Conservation (phyloP, 2,888 invertebrate species). For the Vanessa cardui region DNA sequence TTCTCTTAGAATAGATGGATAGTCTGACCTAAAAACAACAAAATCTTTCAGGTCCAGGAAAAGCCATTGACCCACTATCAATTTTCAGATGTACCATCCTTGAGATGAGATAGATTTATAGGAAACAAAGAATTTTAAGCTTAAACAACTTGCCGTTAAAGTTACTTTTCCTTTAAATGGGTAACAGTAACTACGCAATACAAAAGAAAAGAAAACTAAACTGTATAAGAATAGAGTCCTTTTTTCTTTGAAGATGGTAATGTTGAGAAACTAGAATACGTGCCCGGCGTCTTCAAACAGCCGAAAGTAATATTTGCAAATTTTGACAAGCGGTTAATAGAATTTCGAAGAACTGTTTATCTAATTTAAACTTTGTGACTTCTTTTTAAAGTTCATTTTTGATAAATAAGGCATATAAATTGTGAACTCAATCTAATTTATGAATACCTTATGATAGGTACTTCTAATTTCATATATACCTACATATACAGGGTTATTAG, state of each 20-base stretch:
- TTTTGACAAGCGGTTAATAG: slow-evolving; percentile 9
- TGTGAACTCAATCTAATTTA: background rate
- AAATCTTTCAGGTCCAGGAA: slow-evolving; percentile 7
- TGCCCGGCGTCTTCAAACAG: slow-evolving; percentile 20
- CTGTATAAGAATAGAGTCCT: slow-evolving; percentile 24
- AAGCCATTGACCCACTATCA: slow-evolving; percentile 12
- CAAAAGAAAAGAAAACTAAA: slow-evolving; percentile 26
- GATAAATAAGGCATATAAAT: background rate
- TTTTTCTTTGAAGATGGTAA: slow-evolving; percentile 29
- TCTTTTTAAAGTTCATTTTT: slow-evolving; percentile 5
- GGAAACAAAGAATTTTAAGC: background rate
- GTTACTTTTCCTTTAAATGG: background rate
- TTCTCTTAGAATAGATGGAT: background rate
- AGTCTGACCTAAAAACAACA: slow-evolving; percentile 10
- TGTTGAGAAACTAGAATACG: slow-evolving; percentile 10
- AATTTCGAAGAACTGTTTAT: slow-evolving; percentile 9
- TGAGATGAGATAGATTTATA: slow-evolving; percentile 1
- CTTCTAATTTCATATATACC: background rate
- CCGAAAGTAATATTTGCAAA: slow-evolving; percentile 16
- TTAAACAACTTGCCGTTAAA: background rate
- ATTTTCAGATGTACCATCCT: slow-evolving; percentile 5
- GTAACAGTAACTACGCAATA: background rate
- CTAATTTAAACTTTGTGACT: slow-evolving; percentile 11
- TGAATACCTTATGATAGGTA: background rate
- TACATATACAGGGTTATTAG: too few relatives aligned